These are phyloP conservation scores for Aleadryas rufinucha DNA, from an alignment of 2,113 vertebrate genomes.

Conservation along the genomic window DNA sequence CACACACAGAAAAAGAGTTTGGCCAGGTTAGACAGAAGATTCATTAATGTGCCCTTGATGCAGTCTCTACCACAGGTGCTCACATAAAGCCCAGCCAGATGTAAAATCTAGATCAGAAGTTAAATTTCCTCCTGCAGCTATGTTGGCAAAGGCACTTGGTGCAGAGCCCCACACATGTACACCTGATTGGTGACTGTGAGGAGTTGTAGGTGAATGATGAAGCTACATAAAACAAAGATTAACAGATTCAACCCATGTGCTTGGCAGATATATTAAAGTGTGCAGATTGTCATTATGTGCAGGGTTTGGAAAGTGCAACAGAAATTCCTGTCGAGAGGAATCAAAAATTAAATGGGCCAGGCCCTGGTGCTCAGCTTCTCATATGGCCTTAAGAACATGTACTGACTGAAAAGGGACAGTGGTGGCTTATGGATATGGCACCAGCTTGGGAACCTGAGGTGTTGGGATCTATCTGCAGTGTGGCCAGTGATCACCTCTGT, in stretches of 20 bases:
- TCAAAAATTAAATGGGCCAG: not conserved
- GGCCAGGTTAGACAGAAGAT: not conserved
- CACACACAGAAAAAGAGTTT: not conserved
- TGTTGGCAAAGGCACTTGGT: slow-evolving; percentile 18
- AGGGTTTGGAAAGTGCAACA: not conserved
- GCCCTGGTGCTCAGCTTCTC: not conserved
- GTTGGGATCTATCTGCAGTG: not conserved
- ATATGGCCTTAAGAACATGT: not conserved
- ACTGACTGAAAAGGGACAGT: not conserved
- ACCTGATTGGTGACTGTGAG: not conserved
- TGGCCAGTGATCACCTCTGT: not conserved
- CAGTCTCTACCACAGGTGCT: slow-evolving; percentile 16
- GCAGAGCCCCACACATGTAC: not conserved
- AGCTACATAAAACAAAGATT: not conserved
- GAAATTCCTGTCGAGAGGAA: not conserved
- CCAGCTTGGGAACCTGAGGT: not conserved
- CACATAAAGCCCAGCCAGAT: slow-evolving; percentile 27
- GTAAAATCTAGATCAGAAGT: slow-evolving; percentile 40
- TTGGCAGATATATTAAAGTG: slow-evolving; percentile 26
- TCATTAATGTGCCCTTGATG: slow-evolving; percentile 1
- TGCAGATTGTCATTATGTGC: not conserved
- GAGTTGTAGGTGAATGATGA: slow-evolving; percentile 10
- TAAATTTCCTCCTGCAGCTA: slow-evolving; percentile 42
- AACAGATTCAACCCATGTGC: not conserved
- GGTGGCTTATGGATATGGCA: not conserved